Conservation (phyloP, 2,113 vertebrate species). For the Gymnorhina tibicen region DNA sequence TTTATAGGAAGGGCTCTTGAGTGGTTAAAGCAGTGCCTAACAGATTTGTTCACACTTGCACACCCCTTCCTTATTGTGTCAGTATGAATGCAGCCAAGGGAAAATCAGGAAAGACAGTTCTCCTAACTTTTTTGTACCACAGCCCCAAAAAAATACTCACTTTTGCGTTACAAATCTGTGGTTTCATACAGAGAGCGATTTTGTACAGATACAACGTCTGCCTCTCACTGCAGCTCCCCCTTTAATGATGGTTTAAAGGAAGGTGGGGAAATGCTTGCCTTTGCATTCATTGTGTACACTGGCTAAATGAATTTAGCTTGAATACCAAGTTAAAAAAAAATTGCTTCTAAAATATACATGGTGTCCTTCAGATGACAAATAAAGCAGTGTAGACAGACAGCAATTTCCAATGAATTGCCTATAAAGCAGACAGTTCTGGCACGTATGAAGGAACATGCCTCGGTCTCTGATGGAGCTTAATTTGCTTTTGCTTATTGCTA, state of each 20-base stretch:
- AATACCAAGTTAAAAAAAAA: background rate
- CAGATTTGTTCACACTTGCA: background rate
- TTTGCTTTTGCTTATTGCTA: background rate
- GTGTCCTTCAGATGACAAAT: background rate
- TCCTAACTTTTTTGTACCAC: background rate
- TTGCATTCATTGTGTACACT: background rate
- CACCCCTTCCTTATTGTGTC: background rate
- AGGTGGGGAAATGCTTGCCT: background rate
- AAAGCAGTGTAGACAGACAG: background rate
- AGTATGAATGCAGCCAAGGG: background rate
- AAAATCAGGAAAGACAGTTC: background rate
- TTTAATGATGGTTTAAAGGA: background rate
- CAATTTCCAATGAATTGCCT: background rate
- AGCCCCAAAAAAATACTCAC: background rate
- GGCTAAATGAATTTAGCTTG: background rate
- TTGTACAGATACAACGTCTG: background rate
- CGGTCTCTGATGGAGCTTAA: background rate
- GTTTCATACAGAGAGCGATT: background rate
- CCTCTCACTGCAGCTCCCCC: background rate
- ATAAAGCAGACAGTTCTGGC: background rate
- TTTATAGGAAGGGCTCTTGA: background rate
- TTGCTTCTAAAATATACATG: background rate
- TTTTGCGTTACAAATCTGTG: background rate
- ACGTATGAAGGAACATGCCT: background rate
- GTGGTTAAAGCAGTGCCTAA: background rate